Evolutionary conservation across 2,888 invertebrate species (phyloP), one percentile per base, ranked within the genome.

Genomic region (Nomada lathburiana): DNA sequence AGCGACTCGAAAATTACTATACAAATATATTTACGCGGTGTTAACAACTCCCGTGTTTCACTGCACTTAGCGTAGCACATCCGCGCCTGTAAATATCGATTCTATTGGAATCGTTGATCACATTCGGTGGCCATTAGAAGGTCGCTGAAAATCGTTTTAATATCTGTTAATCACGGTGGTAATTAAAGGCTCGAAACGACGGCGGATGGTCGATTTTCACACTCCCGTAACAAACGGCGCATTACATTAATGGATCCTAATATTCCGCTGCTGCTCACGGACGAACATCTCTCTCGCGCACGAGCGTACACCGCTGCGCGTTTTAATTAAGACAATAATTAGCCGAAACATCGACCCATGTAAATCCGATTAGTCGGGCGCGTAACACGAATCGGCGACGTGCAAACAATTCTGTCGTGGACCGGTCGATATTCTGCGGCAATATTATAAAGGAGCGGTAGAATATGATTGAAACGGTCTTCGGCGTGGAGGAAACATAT

Each of bases 261-360:
- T 87, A 83, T 83, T 76, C 80, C 29, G 42, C 62, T 11, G 60
- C 13, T 20, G 20, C 42, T n/a, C 16, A 7, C 4, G 44, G 2
- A 16, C 42, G 44, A n/a, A 16, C 44, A 23, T 59, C 69, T 59
- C 69, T 9, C 20, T 57, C 26, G 13, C 13, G 50, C 68, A 63
- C 52, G 55, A 76, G 69, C 72, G 64, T 20, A 7, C 55, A 29
- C 36, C 65, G 71, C 23, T 71, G 76, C 87, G 82, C 85, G 83
- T 89, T 89, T 89, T 89, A 90, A 90, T 90, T 89, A 90, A 88
- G 78, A 85, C 80, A 76, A 88, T 86, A 88, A 88, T 88, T 88
- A 86, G 86, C 80, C 80, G 86, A 86, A 86, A 88, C 78, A 85
- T 62, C 76, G 81, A 63, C 23, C 76, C 74, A 63, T 76, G 79